Evolutionary conservation across 2,797 vertebrate species (phyloP), one percentile per base, ranked within the genome.

Genomic region (Notamacropus eugenii): DNA sequence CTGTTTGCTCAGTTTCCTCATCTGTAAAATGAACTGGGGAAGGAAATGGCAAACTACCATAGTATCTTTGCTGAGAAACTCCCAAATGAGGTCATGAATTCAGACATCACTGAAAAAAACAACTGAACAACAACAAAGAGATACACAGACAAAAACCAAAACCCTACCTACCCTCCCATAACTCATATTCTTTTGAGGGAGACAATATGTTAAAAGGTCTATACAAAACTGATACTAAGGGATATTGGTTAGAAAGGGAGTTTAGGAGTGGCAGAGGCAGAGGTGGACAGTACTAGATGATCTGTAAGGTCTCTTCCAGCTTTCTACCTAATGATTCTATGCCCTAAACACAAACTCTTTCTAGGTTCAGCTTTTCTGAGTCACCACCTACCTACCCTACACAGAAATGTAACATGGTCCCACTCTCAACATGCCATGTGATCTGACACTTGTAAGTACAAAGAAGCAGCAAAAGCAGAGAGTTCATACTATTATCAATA

Each of bases 391-490:
- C 9, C 11, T 93, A 29, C 8, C 29, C 12, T 29, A 6, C n/a
- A 19, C 31, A 91, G n/a, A 8, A 92, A 46, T 16, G 10, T 19
- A 46, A 46, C 6, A 3, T 3, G 2, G 22, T 24, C 57, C 9
- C 40, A 54, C n/a, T 93, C 14, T 90, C 46, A 94, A 34, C 74
- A 19, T 40, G 91, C 67, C 82, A 55, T 24, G 91, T 92, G 96
- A 56, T 28, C 55, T 62, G 12, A 67, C 74, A 54, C 28, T 31
- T 94, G 9, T 8, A n/a, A 56, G 8, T 16, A 22, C 28, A 52
- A 94, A 90, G 22, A 54, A 56, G 55, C 46, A 95, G 67, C 0
- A 91, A 46, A 0, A 31, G 24, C 24, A 91, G 27, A 90, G 54
- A 92, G 92, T 59, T 55, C 50, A 92, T 87, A 93, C 31, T 57